Percentiles rank a stretch among this genome's conserved stretches.
Conservation (phyloP, 2,888 invertebrate species). For the Amphipyra berbera region DNA sequence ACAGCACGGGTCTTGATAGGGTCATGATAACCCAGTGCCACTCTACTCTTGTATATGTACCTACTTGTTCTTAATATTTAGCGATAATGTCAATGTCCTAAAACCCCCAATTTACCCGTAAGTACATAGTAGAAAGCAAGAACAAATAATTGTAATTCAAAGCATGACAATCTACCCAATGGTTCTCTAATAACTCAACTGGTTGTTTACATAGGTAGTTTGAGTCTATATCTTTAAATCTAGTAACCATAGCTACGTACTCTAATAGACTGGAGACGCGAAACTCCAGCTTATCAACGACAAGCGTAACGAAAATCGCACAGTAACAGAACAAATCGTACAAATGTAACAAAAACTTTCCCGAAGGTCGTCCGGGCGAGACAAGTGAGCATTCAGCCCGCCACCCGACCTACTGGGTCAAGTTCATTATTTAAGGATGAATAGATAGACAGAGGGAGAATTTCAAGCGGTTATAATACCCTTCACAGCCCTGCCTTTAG, state of each 20-base stretch:
- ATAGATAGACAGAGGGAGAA: conserved; percentile 58
- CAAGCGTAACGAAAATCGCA: conserved; percentile 13
- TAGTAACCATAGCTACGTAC: neutral
- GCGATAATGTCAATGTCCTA: too few species aligned
- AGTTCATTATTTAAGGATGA: conserved; percentile 78
- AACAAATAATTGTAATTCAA: too few species aligned
- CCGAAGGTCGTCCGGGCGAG: conserved; percentile 70
- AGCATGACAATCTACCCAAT: neutral
- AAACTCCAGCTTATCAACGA: conserved; percentile 9
- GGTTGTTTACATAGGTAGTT: neutral
- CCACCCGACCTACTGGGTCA: conserved; percentile 74
- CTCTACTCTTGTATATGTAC: neutral
- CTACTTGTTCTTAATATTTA: too few species aligned
- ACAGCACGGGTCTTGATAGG: neutral
- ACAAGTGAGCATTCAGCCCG: conserved; percentile 63
- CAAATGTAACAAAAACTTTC: conserved; percentile 69
- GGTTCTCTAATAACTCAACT: neutral
- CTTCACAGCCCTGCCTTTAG: conserved; percentile 26
- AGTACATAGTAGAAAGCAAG: too few species aligned
- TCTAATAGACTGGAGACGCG: neutral
- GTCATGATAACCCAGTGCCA: conserved; percentile 2
- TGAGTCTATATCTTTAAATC: neutral
- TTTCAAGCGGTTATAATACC: conserved; percentile 33
- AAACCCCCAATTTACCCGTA: too few species aligned
- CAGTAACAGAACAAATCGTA: conserved; percentile 46